phyloP scores from a whole-genome alignment of 1,140 invertebrate genomes.

The Batillaria attramentaria region DNA sequence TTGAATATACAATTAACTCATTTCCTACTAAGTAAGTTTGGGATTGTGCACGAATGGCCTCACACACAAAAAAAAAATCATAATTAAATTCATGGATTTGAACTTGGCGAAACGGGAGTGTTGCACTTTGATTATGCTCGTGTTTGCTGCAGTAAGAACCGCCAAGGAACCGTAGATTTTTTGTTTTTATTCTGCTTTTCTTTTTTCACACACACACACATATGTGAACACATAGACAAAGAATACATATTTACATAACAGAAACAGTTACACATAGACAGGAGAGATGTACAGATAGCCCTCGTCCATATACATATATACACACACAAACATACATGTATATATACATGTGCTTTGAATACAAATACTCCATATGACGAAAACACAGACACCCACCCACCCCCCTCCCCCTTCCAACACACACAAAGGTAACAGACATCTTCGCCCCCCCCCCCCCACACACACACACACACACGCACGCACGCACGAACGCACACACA shows the following conservation, averaged over 20 bases:
- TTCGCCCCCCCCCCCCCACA: neutral
- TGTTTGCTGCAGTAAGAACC: too few relatives aligned
- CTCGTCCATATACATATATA: neutral
- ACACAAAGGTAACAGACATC: too few relatives aligned
- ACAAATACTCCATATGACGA: neutral
- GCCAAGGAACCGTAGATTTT: too few relatives aligned
- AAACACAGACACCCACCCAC: neutral
- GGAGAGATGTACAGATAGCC: neutral
- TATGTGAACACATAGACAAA: too few relatives aligned
- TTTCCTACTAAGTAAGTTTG: neutral
- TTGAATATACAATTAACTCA: too few relatives aligned
- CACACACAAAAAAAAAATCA: too few relatives aligned
- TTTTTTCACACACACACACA: too few relatives aligned
- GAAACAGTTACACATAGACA: neutral
- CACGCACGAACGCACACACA: neutral
- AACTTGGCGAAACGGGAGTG: too few relatives aligned
- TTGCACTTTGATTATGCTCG: too few relatives aligned
- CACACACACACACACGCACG: neutral
- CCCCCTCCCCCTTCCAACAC: neutral
- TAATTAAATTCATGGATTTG: too few relatives aligned
- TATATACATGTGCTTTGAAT: neutral
- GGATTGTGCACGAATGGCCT: neutral
- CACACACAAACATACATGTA: slow-evolving; percentile 6
- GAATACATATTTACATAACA: too few relatives aligned
- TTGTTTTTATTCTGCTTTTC: too few relatives aligned